Evolutionary conservation across 2,797 vertebrate species (phyloP).

Genomic region (Emydoidea blandingii): DNA sequence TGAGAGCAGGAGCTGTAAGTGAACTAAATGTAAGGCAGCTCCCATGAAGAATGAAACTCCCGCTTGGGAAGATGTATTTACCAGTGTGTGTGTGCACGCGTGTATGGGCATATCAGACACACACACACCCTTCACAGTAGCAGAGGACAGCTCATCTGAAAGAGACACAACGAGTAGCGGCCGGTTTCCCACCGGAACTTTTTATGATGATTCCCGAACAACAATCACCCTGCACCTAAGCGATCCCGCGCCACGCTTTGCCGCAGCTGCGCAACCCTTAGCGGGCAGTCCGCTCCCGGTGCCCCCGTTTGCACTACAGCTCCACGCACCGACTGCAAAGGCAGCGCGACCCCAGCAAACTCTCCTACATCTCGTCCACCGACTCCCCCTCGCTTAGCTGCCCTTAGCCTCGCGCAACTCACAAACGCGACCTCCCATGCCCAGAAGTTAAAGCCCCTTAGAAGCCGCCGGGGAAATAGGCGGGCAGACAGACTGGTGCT

Average conservation of each 20-base stretch:
- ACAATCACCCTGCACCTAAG: neutral
- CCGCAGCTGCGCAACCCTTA: no score
- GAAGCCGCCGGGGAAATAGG: neutral
- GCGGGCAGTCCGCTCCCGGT: no score
- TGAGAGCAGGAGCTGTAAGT: neutral
- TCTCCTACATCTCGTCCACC: neutral
- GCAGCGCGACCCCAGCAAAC: neutral
- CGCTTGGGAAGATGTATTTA: neutral
- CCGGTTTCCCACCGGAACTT: neutral
- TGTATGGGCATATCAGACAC: neutral
- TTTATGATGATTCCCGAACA: neutral
- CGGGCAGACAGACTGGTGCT: no score
- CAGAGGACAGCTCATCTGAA: no score
- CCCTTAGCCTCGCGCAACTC: neutral
- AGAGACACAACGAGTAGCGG: neutral
- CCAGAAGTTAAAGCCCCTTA: neutral
- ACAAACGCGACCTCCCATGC: no score
- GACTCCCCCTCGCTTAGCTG: neutral
- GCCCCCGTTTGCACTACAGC: neutral
- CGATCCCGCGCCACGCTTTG: neutral
- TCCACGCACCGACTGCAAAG: neutral
- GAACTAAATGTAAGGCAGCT: neutral
- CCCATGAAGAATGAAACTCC: neutral
- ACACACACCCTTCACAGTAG: no score
- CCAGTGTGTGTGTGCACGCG: no score